These are phyloP conservation scores for Microtus ochrogaster DNA, from an alignment of 2,113 vertebrate species.

Conservation along the genomic window DNA sequence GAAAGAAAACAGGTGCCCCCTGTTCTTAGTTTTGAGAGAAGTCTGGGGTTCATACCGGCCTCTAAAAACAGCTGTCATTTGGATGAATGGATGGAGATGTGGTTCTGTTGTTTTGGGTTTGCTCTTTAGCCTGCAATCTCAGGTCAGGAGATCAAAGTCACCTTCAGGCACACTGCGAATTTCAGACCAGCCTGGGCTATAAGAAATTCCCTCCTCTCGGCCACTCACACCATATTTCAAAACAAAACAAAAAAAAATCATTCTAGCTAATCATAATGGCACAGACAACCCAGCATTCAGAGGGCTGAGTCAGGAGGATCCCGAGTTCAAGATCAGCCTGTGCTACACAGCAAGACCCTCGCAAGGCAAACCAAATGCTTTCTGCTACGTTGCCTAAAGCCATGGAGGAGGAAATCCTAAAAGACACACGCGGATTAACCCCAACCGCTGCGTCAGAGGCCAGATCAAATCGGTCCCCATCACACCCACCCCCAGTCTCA, in stretches of 20 bases:
- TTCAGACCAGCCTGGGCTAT: not conserved
- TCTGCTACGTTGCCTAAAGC: not conserved
- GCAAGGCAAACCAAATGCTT: not conserved
- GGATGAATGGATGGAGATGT: not conserved
- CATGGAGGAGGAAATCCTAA: not conserved
- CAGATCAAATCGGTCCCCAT: not conserved
- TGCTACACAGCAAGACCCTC: not conserved
- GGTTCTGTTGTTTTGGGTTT: not conserved
- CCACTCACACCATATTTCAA: not conserved
- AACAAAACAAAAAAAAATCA: not conserved
- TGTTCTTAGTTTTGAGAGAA: constrained; percentile 30
- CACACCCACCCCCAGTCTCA: not conserved
- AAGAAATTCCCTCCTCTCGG: not conserved
- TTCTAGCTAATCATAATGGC: not conserved
- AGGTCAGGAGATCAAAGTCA: not conserved
- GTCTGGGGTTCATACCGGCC: not conserved
- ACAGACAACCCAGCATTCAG: not conserved
- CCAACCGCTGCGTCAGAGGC: not conserved
- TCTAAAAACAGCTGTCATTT: not conserved
- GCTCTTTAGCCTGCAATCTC: not conserved
- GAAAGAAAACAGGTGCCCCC: not conserved
- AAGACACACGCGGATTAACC: not conserved
- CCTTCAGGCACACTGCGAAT: not conserved
- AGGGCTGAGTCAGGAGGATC: no score
- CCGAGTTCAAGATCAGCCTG: not conserved